These are phyloP conservation scores for Triops longicaudatus DNA, from an alignment of 1,140 invertebrate species.

Conservation along the genomic window DNA sequence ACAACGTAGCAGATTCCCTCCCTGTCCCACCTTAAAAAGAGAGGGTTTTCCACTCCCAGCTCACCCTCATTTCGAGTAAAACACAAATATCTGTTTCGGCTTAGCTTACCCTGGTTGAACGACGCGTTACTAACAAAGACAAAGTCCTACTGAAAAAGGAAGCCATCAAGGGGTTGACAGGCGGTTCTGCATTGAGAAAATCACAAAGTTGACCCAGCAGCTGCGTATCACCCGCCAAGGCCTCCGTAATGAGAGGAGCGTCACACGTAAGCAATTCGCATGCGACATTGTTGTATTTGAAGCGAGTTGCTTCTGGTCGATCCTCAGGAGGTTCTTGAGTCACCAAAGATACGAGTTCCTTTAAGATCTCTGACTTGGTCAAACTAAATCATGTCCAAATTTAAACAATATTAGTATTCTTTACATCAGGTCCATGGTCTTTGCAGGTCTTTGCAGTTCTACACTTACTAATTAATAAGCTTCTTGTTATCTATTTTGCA, in stretches of 20 bases:
- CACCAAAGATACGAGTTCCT: conserved; percentile 75
- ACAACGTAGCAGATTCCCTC: too few relatives aligned
- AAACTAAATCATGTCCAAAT: conserved; percentile 54
- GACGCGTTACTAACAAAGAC: conserved; percentile 71
- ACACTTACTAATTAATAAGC: conserved; percentile 87
- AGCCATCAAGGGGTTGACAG: conserved; percentile 84
- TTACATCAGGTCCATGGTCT: too few relatives aligned
- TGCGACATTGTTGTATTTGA: conserved; percentile 84
- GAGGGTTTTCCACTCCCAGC: background rate
- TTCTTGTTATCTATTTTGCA: conserved; percentile 87
- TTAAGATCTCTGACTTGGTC: conserved; percentile 67
- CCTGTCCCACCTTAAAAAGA: too few relatives aligned
- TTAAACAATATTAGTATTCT: conserved; percentile 1
- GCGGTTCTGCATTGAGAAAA: conserved; percentile 76
- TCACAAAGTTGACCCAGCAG: conserved; percentile 76
- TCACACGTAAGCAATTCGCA: conserved; percentile 89
- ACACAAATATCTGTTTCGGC: conserved; percentile 11
- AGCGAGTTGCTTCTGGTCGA: conserved; percentile 48
- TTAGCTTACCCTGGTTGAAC: conserved; percentile 60
- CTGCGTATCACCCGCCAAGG: conserved; percentile 62
- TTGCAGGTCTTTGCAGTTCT: too few relatives aligned
- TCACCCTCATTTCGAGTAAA: background rate
- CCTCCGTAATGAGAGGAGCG: conserved; percentile 74
- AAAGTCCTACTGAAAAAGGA: conserved; percentile 94
- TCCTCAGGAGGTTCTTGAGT: conserved; percentile 72